phyloP scores from a whole-genome alignment of 1,140 invertebrate genomes.

The Anagrus nilaparvatae region DNA sequence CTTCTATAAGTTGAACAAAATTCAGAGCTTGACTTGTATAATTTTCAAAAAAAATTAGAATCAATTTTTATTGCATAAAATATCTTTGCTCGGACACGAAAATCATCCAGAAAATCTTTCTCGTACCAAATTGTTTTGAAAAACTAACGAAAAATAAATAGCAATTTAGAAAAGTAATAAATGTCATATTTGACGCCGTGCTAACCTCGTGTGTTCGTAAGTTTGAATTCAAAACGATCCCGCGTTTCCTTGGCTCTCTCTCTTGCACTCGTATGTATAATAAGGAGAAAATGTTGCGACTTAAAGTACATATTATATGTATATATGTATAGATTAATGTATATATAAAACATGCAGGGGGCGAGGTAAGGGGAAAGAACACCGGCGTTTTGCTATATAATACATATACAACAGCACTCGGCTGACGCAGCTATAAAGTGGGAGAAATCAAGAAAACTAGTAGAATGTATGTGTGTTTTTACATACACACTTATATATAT shows the following conservation, averaged over 20 bases:
- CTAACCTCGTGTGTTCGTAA: constrained; percentile 44
- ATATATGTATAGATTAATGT: not conserved
- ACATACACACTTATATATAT: not conserved
- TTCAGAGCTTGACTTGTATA: not conserved
- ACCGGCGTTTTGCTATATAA: not conserved
- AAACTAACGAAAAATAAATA: not conserved
- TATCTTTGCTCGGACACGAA: not conserved
- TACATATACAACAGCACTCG: not conserved
- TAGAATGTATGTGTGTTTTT: constrained; percentile 6
- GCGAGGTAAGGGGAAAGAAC: not conserved
- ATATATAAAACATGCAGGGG: not conserved
- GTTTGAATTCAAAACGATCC: constrained; percentile 45
- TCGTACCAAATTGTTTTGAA: not conserved
- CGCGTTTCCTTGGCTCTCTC: constrained; percentile 40
- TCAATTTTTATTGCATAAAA: constrained; percentile 1
- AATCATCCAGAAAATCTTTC: not conserved
- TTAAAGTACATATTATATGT: not conserved
- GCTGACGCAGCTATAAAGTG: not conserved
- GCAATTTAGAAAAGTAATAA: no score
- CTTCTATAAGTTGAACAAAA: not conserved
- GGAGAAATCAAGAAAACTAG: not conserved
- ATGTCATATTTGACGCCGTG: constrained; percentile 45
- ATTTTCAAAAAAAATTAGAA: no score
- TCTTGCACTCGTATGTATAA: constrained; percentile 12
- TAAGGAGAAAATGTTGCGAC: constrained; percentile 1